Base-by-base conservation (phyloP, 2,888 invertebrate species). In the Euspilapteryx auroguttella region DNA sequence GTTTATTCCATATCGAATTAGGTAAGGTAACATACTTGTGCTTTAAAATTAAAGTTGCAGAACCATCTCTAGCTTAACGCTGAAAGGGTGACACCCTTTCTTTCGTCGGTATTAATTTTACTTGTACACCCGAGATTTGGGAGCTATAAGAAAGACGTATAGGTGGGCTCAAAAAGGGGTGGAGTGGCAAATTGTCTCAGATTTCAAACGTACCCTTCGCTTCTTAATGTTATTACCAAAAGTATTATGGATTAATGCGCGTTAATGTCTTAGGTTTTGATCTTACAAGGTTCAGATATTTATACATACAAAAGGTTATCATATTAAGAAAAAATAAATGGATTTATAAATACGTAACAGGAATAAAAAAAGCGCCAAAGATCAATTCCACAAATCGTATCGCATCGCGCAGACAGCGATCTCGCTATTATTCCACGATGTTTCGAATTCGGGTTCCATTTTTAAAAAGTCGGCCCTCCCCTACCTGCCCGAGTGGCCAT, bases 91-190 rank as follows among this genome's bases (percentile, higher is more conserved):
- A 41, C 48, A 63, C 73, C 71, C 69, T 71, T 71, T 71, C 71
- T 69, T 73, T 73, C 66, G 55, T 34, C 71, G 44, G 54, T 63
- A 69, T 71, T 75, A 75, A 73, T 73, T 69, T 71, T 59, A 64
- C 66, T 69, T 75, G 73, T 73, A 71, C 71, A 68, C 73, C 68
- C 58, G 63, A 71, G 71, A 71, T 73, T 69, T 68, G 68, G 52
- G 57, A 57, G 64, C 69, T 62, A 66, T 73, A 75, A 75, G 73
- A 71, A 73, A 73, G 75, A 75, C 55, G 54, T 62, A 75, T 73
- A 69, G 73, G 71, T 71, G 61, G 65, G 71, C 69, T 71, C 69
- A 73, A 46, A 37, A 42, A 55, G 58, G 66, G 59, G 63, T 46
- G 52, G 45, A 53, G 47, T 47, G 57, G 66, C 69, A 68, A 75